Evolutionary conservation across 2,797 vertebrate genomes (phyloP).

Genomic region (Pipistrellus pipistrellus): DNA sequence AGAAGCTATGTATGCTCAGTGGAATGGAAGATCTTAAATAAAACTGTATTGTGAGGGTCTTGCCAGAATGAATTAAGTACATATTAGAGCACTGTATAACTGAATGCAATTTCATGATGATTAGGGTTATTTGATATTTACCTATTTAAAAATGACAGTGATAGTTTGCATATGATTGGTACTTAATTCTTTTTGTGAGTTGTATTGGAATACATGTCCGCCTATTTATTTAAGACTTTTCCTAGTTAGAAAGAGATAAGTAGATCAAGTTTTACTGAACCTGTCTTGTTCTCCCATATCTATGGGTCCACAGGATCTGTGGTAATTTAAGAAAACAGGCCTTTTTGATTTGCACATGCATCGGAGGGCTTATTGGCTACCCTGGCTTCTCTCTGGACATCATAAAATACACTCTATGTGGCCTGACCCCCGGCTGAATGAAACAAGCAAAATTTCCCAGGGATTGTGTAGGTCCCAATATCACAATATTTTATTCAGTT

Average conservation of each 20-base stretch:
- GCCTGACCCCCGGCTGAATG: neutral
- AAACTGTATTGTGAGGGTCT: neutral
- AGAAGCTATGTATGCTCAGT: constrained; percentile 20
- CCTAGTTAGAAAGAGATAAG: neutral
- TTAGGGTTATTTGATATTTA: neutral
- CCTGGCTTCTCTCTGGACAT: neutral
- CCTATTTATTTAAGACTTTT: neutral
- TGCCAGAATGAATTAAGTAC: constrained; percentile 7
- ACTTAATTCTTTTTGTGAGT: neutral
- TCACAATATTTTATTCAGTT: neutral
- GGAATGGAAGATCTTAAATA: constrained; percentile 15
- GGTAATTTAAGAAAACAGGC: neutral
- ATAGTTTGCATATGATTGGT: neutral
- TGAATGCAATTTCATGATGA: neutral
- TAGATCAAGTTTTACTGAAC: neutral
- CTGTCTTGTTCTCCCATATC: neutral
- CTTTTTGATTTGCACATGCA: neutral
- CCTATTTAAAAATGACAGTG: neutral
- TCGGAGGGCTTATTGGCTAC: neutral
- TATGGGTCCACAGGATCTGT: neutral
- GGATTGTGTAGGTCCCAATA: neutral
- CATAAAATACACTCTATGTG: neutral
- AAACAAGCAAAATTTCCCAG: neutral
- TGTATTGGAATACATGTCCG: neutral
- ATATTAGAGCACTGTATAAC: neutral